phyloP scores from a whole-genome alignment of 2,888 invertebrate genomes.

The Smittia sp. region DNA sequence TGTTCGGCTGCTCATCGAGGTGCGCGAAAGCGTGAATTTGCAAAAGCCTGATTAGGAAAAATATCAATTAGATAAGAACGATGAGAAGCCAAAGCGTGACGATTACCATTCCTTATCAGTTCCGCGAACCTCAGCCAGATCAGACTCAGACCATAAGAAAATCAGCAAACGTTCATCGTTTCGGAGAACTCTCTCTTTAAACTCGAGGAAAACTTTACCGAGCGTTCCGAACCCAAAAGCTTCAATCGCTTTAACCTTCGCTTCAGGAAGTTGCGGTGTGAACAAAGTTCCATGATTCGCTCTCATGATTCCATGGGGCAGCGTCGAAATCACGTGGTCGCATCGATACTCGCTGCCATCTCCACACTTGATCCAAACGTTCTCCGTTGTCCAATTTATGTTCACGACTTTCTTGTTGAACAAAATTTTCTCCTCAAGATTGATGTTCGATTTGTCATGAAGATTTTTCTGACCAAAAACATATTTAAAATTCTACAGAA shows the following conservation, averaged over 20 bases:
- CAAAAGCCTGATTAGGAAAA: slow-evolving; percentile 55
- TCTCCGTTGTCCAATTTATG: slow-evolving; percentile 49
- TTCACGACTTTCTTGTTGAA: slow-evolving; percentile 54
- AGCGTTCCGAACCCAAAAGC: slow-evolving; percentile 63
- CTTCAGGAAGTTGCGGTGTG: slow-evolving; percentile 56
- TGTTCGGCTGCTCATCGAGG: slow-evolving; percentile 54
- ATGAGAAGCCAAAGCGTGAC: background rate
- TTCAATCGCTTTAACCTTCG: slow-evolving; percentile 55
- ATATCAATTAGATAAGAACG: slow-evolving; percentile 43
- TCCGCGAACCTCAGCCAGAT: background rate
- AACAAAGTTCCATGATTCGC: slow-evolving; percentile 56
- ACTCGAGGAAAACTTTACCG: slow-evolving; percentile 66
- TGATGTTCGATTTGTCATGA: slow-evolving; percentile 48
- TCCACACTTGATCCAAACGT: slow-evolving; percentile 47
- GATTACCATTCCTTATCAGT: slow-evolving; percentile 17
- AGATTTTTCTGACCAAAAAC: background rate
- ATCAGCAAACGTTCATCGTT: slow-evolving; percentile 48
- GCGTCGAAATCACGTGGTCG: slow-evolving; percentile 63
- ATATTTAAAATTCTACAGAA: slow-evolving; percentile 52
- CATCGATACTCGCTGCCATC: slow-evolving; percentile 49
- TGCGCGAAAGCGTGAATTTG: slow-evolving; percentile 66
- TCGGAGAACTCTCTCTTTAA: slow-evolving; percentile 63
- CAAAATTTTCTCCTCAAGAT: slow-evolving; percentile 53
- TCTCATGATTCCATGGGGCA: slow-evolving; percentile 64
- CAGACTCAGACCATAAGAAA: slow-evolving; percentile 39